Percentiles rank a stretch among this genome's conserved stretches.
These are phyloP conservation scores for Cavia aperea DNA, from an alignment of 2,113 vertebrate genomes.

Conservation along the genomic window DNA sequence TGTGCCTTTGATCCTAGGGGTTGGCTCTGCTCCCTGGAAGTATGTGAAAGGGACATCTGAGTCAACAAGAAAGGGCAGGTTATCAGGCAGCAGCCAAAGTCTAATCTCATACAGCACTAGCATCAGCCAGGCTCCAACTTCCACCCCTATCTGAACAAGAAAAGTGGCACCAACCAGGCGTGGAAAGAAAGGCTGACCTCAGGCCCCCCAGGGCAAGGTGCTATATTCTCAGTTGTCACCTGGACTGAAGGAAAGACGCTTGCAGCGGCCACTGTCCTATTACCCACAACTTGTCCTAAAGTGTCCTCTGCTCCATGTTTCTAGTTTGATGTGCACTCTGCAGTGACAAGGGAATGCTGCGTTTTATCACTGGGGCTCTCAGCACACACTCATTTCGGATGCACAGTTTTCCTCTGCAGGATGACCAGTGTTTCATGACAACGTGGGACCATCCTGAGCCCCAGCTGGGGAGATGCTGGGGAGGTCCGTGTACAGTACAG, in stretches of 20 bases:
- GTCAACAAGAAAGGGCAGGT: neutral
- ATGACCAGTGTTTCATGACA: neutral
- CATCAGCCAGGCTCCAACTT: neutral
- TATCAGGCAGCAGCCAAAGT: neutral
- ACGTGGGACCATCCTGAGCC: neutral
- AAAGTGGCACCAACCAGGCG: neutral
- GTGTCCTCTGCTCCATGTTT: slow-evolving; percentile 45
- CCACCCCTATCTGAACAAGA: neutral
- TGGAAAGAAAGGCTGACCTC: neutral
- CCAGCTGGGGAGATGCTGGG: neutral
- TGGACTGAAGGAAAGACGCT: slow-evolving; percentile 28
- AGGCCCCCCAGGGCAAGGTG: slow-evolving; percentile 21
- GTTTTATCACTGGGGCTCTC: neutral
- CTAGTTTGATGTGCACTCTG: slow-evolving; percentile 33
- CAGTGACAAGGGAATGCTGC: neutral
- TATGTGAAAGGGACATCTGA: neutral
- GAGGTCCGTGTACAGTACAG: fast-evolving
- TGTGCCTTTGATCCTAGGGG: fast-evolving
- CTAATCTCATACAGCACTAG: neutral
- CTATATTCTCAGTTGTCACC: slow-evolving; percentile 15
- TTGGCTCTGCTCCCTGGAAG: neutral
- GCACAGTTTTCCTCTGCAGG: neutral
- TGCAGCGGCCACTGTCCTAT: neutral
- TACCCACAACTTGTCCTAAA: slow-evolving; percentile 32
- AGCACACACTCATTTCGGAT: neutral